Base-by-base conservation (phyloP, 1,140 invertebrate species). In the Monochamus saltuarius region DNA sequence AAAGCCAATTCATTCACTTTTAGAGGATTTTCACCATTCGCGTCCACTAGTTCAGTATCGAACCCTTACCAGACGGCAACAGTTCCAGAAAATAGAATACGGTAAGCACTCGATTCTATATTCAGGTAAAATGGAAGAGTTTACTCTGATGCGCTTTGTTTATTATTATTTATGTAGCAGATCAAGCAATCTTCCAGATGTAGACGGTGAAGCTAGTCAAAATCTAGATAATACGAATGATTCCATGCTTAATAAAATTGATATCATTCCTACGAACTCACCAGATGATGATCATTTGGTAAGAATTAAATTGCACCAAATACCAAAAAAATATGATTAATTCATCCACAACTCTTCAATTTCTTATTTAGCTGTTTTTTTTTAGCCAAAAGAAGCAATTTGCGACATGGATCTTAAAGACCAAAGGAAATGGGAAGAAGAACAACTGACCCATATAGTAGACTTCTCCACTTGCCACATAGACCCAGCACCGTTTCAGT, bases 401-500 rank as follows among this genome's bases (percentile, higher is more conserved):
- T 93, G 94, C 53, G 94, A 95, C 74, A 95, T 95, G 92, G 94
- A 92, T 0, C 84, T 89, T 0, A 92, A 95, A 69, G 92, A 95
- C 68, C 92, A 95, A 70, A 88, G 91, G 67, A 82, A 83, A 49
- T 97, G 95, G 95, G 94, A 97, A 76, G 87, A 92, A 64, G 86
- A 89, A 59, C 92, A 97, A 78, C 90, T 98, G 85, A 77, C 83
- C 0, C 82, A 86, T 43, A 84, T 87, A 19, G 90, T 97, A 1
- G 89, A 95, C 75, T 93, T 98, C 76, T 87, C 86, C 51, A 84
- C 86, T 37, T 92, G 91, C 70, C 91, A 95, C 69, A 95, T 99
- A 62, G 97, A 99, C 78, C 93, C 96, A 2, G 94, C 96, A 13
- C 97, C 97, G 10, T 99, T 99, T 79, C 97, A 99, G 76, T 82